Conservation (phyloP, 1,140 invertebrate genomes). For the Phymorhynchus buccinoides region DNA sequence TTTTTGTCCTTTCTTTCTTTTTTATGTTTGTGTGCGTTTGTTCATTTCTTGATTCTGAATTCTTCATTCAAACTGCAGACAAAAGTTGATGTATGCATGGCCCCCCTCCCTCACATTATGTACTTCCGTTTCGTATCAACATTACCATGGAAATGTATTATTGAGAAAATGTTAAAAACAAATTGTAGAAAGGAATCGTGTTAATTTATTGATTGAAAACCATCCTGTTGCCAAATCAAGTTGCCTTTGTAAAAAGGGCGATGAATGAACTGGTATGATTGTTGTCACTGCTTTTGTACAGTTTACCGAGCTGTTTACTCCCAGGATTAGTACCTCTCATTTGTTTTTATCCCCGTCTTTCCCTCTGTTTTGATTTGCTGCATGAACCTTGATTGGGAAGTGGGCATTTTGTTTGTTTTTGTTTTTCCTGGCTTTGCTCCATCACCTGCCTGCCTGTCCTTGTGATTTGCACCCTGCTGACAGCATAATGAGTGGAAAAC, state of each 20-base stretch:
- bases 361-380: background rate
- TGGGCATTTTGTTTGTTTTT: conserved; percentile 5
- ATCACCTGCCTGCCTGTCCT: background rate
- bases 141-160: background rate
- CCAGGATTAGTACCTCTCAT: background rate
- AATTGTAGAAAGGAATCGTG: background rate
- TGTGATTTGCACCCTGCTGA: conserved; percentile 14
- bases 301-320: no score
- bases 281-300: no score
- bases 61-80: conserved; percentile 6
- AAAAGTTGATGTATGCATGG: conserved; percentile 30
- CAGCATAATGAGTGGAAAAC: background rate
- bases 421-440: background rate
- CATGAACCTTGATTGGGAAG: conserved; percentile 15
- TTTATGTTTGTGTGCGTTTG: background rate
- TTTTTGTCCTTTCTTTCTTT: background rate
- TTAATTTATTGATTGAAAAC: background rate
- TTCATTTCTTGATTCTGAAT: background rate
- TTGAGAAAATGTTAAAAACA: background rate
- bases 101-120: background rate
- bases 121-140: background rate
- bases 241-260: background rate
- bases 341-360: background rate
- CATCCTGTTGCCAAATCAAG: conserved; percentile 35
- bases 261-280: background rate